Base-by-base conservation (phyloP, 2,797 vertebrate genomes). In the Sebastes baramenuke region DNA sequence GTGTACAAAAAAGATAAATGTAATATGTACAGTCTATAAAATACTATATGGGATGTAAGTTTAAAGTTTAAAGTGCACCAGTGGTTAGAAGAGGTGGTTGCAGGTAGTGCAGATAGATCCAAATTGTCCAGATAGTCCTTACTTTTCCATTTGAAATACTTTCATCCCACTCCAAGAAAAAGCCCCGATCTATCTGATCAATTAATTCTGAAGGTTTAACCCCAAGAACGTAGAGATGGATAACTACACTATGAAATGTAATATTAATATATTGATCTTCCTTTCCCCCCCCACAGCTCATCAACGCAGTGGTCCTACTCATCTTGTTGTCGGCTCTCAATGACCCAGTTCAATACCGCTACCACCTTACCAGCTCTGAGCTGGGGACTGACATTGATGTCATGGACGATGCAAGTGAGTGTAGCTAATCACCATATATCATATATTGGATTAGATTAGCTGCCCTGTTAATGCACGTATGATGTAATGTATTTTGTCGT, bases 401-500 rank as follows among this genome's bases (percentile, higher is more conserved):
- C 92, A 99, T 99, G 97, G 98, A 99, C 76, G 98, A 99, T 93
- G 98, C 98, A 93, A 99, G 98, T 99, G 96, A 97, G 98, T 97
- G 85, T 24, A 60, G 80, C 58, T 55, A 38, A 79, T 81, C 56
- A 70, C 56, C 77, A n/a, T n/a, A n/a, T n/a, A n/a, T n/a, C n/a
- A 30, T 36, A 22, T 29, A 38, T 30, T 38, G 24, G 25, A 62
- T 77, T 27, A 46, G 4, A 75, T 20, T 36, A 36, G 46, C 46
- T 49, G 16, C 46, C 18, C 18, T 20, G 18, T 49, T 49, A 49
- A 20, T 49, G 46, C 3, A 49, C 46, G 18, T 49, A 49, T 49
- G 46, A 49, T 49, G 46, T 49, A 0, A 49, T 49, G 18, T 46
- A 46, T 46, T 46, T 46, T 46, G 16, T 8, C 3, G 42, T 49